Evolutionary conservation across 2,888 invertebrate genomes (phyloP).

Genomic region (Pterostichus madidus): DNA sequence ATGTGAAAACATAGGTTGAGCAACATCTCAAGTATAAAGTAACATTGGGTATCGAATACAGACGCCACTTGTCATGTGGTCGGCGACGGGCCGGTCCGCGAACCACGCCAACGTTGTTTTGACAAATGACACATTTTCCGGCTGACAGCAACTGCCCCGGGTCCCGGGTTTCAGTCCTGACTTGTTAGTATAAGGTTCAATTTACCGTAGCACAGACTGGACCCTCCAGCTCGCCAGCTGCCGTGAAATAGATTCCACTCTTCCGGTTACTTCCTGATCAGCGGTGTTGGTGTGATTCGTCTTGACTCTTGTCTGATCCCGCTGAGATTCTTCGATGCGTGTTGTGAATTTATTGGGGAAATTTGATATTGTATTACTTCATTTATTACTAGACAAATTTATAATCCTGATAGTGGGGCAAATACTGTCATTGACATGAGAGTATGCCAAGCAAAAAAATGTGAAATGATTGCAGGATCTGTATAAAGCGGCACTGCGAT

Average conservation of each 20-base stretch:
- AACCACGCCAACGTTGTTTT: slow-evolving; percentile 29
- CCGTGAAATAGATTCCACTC: slow-evolving; percentile 4
- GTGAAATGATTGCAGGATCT: no score
- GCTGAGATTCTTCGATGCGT: no score
- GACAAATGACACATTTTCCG: slow-evolving; percentile 59
- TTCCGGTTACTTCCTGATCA: slow-evolving; percentile 4
- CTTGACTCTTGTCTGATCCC: background rate
- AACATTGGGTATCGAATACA: background rate
- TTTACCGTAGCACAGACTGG: slow-evolving; percentile 12
- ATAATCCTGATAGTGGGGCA: no score
- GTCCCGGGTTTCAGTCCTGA: background rate
- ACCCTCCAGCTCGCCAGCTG: background rate
- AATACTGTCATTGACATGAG: no score
- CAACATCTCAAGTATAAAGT: no score
- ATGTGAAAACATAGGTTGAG: no score
- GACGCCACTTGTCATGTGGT: slow-evolving; percentile 25
- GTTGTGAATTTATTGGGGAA: no score
- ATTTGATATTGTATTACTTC: no score
- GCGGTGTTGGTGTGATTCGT: background rate
- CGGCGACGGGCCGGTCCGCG: background rate
- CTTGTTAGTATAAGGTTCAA: slow-evolving; percentile 33
- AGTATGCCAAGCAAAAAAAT: no score
- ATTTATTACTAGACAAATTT: no score
- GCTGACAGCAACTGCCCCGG: slow-evolving; percentile 19
- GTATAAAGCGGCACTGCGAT: no score